These are phyloP conservation scores for Pangasius krempfi DNA, from an alignment of 2,797 vertebrate genomes.

Conservation along the genomic window DNA sequence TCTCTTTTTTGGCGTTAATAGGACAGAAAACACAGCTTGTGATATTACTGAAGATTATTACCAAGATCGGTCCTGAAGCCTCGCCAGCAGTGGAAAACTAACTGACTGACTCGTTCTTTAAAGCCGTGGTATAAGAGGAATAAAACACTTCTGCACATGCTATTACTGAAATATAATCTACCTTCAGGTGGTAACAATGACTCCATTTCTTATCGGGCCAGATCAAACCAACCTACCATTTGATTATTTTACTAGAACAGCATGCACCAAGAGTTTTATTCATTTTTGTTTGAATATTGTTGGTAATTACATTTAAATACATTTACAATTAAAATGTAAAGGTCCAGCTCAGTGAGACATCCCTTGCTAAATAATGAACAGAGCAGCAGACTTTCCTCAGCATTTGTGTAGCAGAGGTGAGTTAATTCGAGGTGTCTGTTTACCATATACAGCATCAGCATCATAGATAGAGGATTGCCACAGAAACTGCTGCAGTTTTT, in stretches of 20 bases:
- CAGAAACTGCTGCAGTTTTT: slow-evolving; percentile 70
- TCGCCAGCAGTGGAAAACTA: not conserved
- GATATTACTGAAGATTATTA: not conserved
- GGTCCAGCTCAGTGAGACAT: not conserved
- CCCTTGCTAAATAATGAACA: not conserved
- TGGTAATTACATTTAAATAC: not conserved
- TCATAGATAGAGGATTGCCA: slow-evolving; percentile 70
- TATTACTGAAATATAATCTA: not conserved
- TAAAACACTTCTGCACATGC: not conserved
- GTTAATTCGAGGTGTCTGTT: not conserved
- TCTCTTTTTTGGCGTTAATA: not conserved
- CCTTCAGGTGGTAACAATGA: not conserved
- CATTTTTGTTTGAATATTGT: not conserved
- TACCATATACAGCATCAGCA: slow-evolving; percentile 62
- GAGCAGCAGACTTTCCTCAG: not conserved
- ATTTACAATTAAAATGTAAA: not conserved
- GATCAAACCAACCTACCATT: too few species aligned
- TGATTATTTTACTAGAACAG: not conserved
- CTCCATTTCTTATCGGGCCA: not conserved
- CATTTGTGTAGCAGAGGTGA: not conserved
- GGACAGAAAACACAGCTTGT: not conserved
- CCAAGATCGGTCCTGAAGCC: not conserved
- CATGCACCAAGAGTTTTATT: not conserved
- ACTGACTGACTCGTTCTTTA: not conserved
- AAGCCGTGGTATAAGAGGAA: not conserved